Evolutionary conservation across 2,113 vertebrate species (phyloP).

Genomic region (Junco hyemalis): DNA sequence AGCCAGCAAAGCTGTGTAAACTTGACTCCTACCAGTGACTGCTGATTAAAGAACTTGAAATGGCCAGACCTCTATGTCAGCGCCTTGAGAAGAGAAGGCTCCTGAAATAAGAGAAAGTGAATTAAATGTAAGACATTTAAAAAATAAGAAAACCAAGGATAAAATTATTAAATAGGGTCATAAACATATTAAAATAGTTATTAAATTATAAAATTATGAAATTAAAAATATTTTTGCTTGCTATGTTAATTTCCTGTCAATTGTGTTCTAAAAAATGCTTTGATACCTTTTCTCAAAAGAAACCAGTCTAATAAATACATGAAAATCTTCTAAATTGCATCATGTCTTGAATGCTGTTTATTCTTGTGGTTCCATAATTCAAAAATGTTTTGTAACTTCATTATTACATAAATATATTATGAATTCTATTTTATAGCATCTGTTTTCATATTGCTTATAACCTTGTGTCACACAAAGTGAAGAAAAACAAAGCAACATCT

Average conservation of each 20-base stretch:
- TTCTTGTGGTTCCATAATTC: background rate
- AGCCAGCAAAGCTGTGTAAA: background rate
- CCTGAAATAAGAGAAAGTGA: background rate
- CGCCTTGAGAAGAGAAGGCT: background rate
- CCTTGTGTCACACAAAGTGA: background rate
- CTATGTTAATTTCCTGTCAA: background rate
- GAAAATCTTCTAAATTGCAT: background rate
- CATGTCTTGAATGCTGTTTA: background rate
- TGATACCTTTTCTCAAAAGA: background rate
- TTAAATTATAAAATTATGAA: background rate
- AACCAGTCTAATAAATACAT: background rate
- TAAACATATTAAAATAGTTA: background rate
- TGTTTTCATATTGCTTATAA: background rate
- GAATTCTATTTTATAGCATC: background rate
- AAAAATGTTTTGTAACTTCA: background rate
- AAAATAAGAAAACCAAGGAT: background rate
- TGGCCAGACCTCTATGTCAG: background rate
- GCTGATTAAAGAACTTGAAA: background rate
- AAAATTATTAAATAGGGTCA: background rate
- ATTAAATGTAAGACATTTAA: background rate
- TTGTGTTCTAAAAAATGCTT: background rate
- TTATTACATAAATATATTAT: background rate
- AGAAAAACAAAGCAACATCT: background rate
- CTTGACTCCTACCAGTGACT: accelerated
- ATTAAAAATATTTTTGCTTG: background rate